phyloP scores from a whole-genome alignment of 2,113 vertebrate genomes.

The Pollachius pollachius region DNA sequence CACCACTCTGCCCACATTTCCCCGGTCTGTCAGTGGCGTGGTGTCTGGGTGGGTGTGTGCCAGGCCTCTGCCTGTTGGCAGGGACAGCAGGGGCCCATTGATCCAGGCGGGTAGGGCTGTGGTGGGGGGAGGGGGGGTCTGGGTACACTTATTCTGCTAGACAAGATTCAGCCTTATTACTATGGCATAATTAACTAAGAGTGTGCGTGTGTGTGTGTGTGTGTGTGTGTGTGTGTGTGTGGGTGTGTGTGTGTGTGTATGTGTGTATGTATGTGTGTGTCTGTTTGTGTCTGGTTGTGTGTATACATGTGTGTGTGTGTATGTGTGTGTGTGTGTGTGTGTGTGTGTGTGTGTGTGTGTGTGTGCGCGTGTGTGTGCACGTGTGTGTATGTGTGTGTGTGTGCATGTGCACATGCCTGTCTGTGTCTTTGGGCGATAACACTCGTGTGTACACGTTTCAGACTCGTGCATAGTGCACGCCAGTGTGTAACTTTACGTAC shows the following conservation, averaged over 20 bases:
- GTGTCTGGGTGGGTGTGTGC: constrained; percentile 49
- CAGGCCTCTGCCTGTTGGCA: constrained; percentile 57
- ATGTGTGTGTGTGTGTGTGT: constrained; percentile 13
- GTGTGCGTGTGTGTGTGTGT: constrained; percentile 11
- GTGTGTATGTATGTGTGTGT: constrained; percentile 1
- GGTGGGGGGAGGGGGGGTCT: constrained; percentile 21
- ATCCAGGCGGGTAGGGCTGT: constrained; percentile 52
- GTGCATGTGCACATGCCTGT: neutral
- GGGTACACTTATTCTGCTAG: constrained; percentile 43
- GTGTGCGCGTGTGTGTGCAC: neutral
- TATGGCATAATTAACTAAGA: constrained; percentile 1
- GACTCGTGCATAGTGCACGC: too few species aligned
- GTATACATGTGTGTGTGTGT: constrained; percentile 9
- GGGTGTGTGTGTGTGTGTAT: neutral
- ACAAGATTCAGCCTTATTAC: constrained; percentile 40
- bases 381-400: neutral
- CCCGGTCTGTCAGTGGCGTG: constrained; percentile 49
- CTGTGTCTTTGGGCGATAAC: neutral
- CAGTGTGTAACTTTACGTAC: neutral
- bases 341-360: neutral
- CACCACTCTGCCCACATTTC: neutral
- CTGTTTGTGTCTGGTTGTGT: neutral
- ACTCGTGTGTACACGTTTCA: neutral
- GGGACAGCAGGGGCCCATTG: constrained; percentile 66
- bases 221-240: neutral